phyloP scores from a whole-genome alignment of 1,140 invertebrate genomes.

The Belonocnema kinseyi region DNA sequence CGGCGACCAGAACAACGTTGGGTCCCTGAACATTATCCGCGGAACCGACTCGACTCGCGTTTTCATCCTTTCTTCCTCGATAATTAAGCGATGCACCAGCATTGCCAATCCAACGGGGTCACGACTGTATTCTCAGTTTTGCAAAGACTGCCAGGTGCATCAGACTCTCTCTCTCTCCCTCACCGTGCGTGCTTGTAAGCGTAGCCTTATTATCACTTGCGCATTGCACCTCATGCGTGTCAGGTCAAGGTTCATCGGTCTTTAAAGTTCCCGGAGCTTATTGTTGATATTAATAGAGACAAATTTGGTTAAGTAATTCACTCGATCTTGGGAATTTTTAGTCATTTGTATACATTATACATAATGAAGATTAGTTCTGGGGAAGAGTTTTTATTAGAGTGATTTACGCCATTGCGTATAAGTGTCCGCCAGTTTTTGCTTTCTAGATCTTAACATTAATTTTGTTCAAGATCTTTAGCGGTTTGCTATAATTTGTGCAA shows the following conservation, averaged over 20 bases:
- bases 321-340: too few species aligned
- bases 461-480: too few species aligned
- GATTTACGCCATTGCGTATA: too few species aligned
- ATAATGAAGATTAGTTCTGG: too few species aligned
- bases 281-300: too few species aligned
- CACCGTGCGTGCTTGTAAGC: slow-evolving; percentile 23
- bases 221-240: slow-evolving; percentile 5
- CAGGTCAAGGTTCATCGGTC: slow-evolving; percentile 2
- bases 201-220: slow-evolving; percentile 27
- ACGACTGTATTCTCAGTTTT: slow-evolving; percentile 45
- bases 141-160: slow-evolving; percentile 46
- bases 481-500: too few species aligned
- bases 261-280: too few species aligned
- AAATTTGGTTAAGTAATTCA: too few species aligned
- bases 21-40: slow-evolving; percentile 53
- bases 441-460: too few species aligned
- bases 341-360: too few species aligned
- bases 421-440: too few species aligned
- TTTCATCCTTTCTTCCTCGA: slow-evolving; percentile 57
- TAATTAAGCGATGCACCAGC: slow-evolving; percentile 62
- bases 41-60: slow-evolving; percentile 49
- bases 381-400: too few species aligned
- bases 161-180: slow-evolving; percentile 33
- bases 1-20: slow-evolving; percentile 56
- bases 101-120: slow-evolving; percentile 37